Conservation (phyloP, 1,140 invertebrate genomes). For the Brachionus rubens region DNA sequence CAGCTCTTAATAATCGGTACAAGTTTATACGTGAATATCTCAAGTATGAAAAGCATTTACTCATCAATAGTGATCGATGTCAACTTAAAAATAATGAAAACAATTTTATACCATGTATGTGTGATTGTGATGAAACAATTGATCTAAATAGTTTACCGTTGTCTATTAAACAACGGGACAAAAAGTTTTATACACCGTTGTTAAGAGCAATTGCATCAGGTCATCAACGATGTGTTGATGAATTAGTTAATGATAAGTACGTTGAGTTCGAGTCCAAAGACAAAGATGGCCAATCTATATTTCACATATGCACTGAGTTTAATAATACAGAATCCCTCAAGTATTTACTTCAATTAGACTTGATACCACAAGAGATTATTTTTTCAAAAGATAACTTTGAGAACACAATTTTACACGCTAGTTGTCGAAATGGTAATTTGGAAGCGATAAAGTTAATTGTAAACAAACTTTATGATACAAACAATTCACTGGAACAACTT, state of each 20-base stretch:
- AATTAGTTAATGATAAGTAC: slow-evolving; percentile 7
- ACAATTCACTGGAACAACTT: not conserved
- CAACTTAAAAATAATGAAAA: not conserved
- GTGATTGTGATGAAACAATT: slow-evolving; percentile 11
- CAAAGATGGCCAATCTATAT: slow-evolving; percentile 19
- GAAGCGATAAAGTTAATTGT: slow-evolving; percentile 28
- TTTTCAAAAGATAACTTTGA: slow-evolving; percentile 30
- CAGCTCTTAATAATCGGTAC: slow-evolving; percentile 1
- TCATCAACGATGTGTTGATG: slow-evolving; percentile 6
- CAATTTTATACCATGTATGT: slow-evolving; percentile 16
- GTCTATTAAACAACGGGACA: slow-evolving; percentile 1
- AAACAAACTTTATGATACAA: slow-evolving; percentile 24
- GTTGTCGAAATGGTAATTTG: slow-evolving; percentile 30
- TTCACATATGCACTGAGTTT: slow-evolving; percentile 12
- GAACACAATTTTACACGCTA: slow-evolving; percentile 35
- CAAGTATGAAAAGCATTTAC: not conserved
- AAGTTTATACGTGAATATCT: slow-evolving; percentile 41
- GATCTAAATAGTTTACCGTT: not conserved
- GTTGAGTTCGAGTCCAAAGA: slow-evolving; percentile 11
- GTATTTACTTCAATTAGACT: slow-evolving; percentile 24
- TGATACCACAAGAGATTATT: not conserved
- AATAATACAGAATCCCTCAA: slow-evolving; percentile 3
- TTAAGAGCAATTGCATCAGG: not conserved
- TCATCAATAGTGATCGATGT: slow-evolving; percentile 1
- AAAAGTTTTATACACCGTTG: slow-evolving; percentile 20